Percentiles rank a stretch among this genome's conserved stretches.
Evolutionary conservation across 2,888 invertebrate species (phyloP).

Genomic region (Arrhopalites spinosus): DNA sequence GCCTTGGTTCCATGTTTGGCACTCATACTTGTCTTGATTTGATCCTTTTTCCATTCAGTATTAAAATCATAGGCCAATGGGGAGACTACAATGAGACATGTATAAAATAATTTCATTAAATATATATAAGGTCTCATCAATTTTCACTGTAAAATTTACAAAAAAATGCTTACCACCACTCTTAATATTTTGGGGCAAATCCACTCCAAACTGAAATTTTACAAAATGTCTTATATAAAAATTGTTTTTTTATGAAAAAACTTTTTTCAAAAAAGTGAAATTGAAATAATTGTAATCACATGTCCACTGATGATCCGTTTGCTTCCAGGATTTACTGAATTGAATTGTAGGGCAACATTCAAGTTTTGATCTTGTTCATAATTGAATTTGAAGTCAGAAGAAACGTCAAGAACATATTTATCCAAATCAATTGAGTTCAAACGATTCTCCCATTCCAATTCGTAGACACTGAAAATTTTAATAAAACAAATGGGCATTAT

Average conservation of each 20-base stretch:
- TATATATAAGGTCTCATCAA: no score
- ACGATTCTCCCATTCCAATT: conserved; percentile 43
- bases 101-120: no score
- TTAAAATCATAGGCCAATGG: conserved; percentile 43
- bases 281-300: conserved; percentile 22
- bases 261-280: background rate
- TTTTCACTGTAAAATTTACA: conserved; percentile 23
- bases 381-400: conserved; percentile 45
- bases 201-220: background rate
- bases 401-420: conserved; percentile 45
- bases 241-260: background rate
- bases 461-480: conserved; percentile 42
- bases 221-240: background rate
- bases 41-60: conserved; percentile 43
- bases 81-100: conserved; percentile 44
- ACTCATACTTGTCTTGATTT: conserved; percentile 37
- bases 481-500: no score
- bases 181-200: background rate
- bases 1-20: conserved; percentile 36
- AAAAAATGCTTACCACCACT: no score
- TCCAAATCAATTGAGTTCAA: conserved; percentile 44
- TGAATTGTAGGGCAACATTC: conserved; percentile 42
- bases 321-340: conserved; percentile 45
- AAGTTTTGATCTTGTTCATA: conserved; percentile 47
- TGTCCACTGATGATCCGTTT: conserved; percentile 45